phyloP scores from a whole-genome alignment of 2,113 vertebrate species.

The Elachura formosa region DNA sequence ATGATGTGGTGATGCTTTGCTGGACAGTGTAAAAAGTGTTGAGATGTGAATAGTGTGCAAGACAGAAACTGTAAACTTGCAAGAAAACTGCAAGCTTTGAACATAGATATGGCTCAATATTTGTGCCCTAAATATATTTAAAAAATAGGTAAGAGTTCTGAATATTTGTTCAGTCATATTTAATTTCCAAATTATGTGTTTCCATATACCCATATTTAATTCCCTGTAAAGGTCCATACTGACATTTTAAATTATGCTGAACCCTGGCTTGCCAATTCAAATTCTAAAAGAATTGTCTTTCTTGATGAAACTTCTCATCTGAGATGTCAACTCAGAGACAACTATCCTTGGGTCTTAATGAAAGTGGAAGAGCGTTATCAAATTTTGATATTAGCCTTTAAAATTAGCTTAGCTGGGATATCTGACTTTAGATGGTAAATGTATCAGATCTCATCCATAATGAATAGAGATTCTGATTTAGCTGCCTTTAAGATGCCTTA shows the following conservation, averaged over 20 bases:
- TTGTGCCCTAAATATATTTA: background rate
- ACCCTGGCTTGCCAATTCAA: background rate
- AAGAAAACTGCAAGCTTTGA: background rate
- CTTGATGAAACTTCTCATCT: background rate
- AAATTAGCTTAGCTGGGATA: background rate
- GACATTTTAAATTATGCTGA: background rate
- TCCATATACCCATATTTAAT: background rate
- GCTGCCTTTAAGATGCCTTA: background rate
- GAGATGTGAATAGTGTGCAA: background rate
- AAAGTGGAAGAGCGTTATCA: background rate
- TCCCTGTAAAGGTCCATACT: background rate
- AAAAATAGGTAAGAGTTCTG: background rate
- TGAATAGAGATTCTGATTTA: background rate
- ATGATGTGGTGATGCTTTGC: background rate
- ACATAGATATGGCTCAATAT: background rate
- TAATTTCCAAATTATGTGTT: background rate
- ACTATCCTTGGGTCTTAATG: background rate
- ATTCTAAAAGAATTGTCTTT: background rate
- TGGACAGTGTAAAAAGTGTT: background rate
- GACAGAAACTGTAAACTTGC: background rate
- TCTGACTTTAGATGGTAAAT: background rate
- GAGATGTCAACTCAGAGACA: background rate
- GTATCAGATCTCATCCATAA: background rate
- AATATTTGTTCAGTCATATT: background rate
- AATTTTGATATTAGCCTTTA: background rate